phyloP scores from a whole-genome alignment of 2,797 vertebrate genomes.

The Eurystomus glaucurus region DNA sequence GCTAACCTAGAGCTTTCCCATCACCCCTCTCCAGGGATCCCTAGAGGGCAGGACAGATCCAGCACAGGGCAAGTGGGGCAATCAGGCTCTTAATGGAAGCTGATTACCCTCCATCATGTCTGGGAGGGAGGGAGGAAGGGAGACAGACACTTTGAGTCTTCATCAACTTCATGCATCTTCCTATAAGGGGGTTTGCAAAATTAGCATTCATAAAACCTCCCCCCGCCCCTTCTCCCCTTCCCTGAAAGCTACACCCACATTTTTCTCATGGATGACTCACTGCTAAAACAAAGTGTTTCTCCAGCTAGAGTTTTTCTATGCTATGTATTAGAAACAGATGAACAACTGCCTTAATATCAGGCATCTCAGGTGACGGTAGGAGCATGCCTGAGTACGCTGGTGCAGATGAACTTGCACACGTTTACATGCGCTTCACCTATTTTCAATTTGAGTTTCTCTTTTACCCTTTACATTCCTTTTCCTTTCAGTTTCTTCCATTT shows the following conservation, averaged over 20 bases:
- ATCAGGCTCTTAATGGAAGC: neutral
- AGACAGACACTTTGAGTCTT: neutral
- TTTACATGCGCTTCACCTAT: neutral
- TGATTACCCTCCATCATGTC: neutral
- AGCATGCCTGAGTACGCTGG: neutral
- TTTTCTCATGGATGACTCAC: constrained; percentile 73
- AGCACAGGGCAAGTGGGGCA: neutral
- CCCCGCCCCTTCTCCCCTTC: constrained; percentile 52
- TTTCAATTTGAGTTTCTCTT: constrained; percentile 9
- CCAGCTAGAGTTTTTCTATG: neutral
- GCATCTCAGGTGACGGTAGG: accelerated
- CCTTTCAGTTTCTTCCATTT: constrained; percentile 28
- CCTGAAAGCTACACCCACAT: constrained; percentile 72
- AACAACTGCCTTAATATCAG: neutral
- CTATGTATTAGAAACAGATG: constrained; percentile 54
- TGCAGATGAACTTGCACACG: neutral
- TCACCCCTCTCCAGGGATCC: accelerated
- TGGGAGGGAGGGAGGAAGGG: neutral
- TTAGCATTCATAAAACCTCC: constrained; percentile 26
- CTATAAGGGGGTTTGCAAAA: constrained; percentile 56
- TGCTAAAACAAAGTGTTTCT: constrained; percentile 43
- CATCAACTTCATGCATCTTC: constrained; percentile 23
- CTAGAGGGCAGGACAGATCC: neutral
- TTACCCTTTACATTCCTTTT: neutral
- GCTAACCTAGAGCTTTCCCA: neutral